Conservation (phyloP, 1,140 invertebrate species). For the Telenomus remus region DNA sequence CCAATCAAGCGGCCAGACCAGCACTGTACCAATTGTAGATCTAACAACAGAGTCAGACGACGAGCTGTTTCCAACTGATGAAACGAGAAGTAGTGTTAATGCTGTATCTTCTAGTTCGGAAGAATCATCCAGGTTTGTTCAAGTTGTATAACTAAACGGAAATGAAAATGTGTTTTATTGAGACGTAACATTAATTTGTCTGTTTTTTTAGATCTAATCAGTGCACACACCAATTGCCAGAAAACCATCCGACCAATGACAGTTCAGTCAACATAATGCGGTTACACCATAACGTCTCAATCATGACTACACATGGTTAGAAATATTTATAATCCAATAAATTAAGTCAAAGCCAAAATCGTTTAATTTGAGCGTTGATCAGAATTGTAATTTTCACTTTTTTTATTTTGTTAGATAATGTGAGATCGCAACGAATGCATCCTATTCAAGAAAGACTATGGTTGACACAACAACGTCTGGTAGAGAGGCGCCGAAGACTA, state of each 20-base stretch:
- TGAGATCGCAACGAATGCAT: constrained; percentile 77
- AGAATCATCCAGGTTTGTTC: background rate
- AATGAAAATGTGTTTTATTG: too few species aligned
- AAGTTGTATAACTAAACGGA: too few species aligned
- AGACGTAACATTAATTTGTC: too few species aligned
- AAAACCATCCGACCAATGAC: constrained; percentile 47
- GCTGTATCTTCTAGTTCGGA: constrained; percentile 16
- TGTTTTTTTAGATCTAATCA: background rate
- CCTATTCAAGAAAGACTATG: constrained; percentile 84
- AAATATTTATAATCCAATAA: too few species aligned
- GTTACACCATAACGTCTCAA: constrained; percentile 5
- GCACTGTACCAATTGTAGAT: constrained; percentile 76
- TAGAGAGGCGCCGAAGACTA: constrained; percentile 80
- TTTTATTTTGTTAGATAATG: constrained; percentile 5
- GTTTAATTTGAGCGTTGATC: too few species aligned
- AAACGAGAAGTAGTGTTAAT: constrained; percentile 15
- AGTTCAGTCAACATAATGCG: constrained; percentile 10
- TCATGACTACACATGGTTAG: constrained; percentile 7
- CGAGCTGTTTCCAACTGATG: constrained; percentile 64
- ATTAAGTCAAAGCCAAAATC: too few species aligned
- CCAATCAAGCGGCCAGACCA: too few species aligned
- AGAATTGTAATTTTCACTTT: too few species aligned
- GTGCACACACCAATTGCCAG: constrained; percentile 59
- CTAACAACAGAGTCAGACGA: constrained; percentile 80
- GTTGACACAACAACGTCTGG: constrained; percentile 83